phyloP scores from a whole-genome alignment of 1,140 invertebrate genomes.

The Nebria ingens region DNA sequence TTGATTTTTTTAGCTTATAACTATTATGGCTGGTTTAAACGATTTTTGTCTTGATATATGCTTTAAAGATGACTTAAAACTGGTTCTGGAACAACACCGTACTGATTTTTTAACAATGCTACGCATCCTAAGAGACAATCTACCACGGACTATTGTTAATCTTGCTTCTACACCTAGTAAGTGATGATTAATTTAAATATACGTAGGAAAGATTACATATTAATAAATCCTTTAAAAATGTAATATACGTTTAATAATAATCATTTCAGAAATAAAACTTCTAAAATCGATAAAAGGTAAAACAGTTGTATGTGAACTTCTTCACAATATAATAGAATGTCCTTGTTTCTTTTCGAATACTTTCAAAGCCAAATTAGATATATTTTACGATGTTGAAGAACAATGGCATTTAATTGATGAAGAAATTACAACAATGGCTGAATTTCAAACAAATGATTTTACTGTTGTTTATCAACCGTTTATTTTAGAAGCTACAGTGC shows the following conservation, averaged over 20 bases:
- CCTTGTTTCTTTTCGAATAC: constrained; percentile 21
- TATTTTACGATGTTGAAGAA: constrained; percentile 29
- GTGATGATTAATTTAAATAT: constrained; percentile 15
- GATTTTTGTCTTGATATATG: constrained; percentile 58
- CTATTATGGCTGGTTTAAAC: constrained; percentile 35
- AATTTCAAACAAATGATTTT: constrained; percentile 35
- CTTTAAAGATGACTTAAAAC: constrained; percentile 30
- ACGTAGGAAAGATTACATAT: constrained; percentile 20
- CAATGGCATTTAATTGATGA: constrained; percentile 33
- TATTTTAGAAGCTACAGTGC: constrained; percentile 4
- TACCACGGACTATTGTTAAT: constrained; percentile 51
- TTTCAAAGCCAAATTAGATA: constrained; percentile 16
- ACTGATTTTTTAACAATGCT: constrained; percentile 39
- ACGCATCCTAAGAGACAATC: constrained; percentile 42
- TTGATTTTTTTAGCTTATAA: constrained; percentile 24
- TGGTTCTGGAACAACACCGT: constrained; percentile 36
- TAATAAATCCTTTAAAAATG: constrained; percentile 14
- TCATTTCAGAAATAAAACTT: constrained; percentile 27
- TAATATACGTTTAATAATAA: constrained; percentile 12
- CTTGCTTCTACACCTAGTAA: constrained; percentile 42
- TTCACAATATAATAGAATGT: constrained; percentile 1
- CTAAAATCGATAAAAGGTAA: constrained; percentile 24
- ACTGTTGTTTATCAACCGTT: constrained; percentile 39
- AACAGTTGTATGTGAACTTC: constrained; percentile 1
- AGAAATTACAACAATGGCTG: constrained; percentile 26